Percentiles rank a stretch among this genome's conserved stretches.
Evolutionary conservation across 2,888 invertebrate species (phyloP).

Genomic region (Xestia sexstrigata): DNA sequence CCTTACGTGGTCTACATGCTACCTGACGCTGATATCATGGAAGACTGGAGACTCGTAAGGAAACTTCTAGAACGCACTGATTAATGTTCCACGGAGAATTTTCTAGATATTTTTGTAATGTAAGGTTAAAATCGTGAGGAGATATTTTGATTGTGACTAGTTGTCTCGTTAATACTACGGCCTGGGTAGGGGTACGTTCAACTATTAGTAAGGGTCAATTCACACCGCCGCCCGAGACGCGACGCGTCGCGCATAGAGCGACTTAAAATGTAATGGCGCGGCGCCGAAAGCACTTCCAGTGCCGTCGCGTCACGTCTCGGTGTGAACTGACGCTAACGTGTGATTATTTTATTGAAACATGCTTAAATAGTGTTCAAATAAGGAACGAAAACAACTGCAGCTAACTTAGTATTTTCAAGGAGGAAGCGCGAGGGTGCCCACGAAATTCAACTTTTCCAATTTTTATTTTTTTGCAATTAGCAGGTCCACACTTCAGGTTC

Average conservation of each 20-base stretch:
- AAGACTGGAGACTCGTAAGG: constrained; percentile 98
- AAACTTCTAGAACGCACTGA: constrained; percentile 92
- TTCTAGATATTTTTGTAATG: constrained; percentile 66
- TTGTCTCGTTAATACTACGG: constrained; percentile 33
- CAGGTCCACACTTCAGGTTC: no score
- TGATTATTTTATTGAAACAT: background rate
- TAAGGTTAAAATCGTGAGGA: constrained; percentile 63
- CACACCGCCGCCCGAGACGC: no score
- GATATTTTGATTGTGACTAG: constrained; percentile 19
- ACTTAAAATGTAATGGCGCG: no score
- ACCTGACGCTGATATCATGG: constrained; percentile 97
- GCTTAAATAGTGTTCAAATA: background rate
- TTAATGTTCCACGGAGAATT: constrained; percentile 42
- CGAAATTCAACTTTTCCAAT: no score
- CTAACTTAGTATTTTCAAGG: background rate
- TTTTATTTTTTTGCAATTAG: no score
- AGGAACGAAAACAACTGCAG: background rate
- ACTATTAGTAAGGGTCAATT: no score
- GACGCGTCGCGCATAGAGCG: no score
- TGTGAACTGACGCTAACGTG: no score
- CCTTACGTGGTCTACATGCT: constrained; percentile 99
- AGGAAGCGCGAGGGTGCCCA: no score
- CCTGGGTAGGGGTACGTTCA: background rate
- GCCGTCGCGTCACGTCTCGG: no score
- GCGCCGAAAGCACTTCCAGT: no score